Percentiles rank a stretch among this genome's conserved stretches.
phyloP scores from a whole-genome alignment of 2,888 invertebrate species.

The Cyclophora punctaria region DNA sequence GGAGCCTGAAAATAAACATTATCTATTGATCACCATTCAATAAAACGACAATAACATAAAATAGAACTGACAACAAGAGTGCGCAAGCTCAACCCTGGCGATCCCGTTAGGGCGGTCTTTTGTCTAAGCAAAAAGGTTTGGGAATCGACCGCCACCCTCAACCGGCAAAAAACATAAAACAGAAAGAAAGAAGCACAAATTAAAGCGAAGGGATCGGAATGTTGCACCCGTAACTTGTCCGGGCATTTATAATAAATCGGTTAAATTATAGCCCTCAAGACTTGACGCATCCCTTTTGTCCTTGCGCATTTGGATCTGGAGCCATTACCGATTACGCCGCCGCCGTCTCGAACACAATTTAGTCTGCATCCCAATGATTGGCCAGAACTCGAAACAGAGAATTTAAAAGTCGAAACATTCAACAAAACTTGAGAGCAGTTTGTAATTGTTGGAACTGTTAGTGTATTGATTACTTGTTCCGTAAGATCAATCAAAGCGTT shows the following conservation, averaged over 20 bases:
- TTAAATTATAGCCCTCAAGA: constrained; percentile 36
- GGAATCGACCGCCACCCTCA: constrained; percentile 54
- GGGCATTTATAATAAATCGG: constrained; percentile 42
- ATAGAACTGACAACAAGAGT: constrained; percentile 21
- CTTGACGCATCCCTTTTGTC: constrained; percentile 28
- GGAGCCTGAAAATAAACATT: neutral
- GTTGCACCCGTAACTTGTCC: constrained; percentile 61
- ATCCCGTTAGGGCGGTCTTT: constrained; percentile 68
- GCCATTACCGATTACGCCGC: no score
- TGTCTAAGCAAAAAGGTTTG: constrained; percentile 59
- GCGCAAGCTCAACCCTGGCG: constrained; percentile 30
- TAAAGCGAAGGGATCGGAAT: constrained; percentile 61
- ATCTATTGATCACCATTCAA: constrained; percentile 14
- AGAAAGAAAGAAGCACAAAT: constrained; percentile 68
- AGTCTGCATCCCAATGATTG: no score
- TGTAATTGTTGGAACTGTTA: no score
- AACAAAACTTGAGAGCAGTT: no score
- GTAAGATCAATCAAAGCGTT: no score
- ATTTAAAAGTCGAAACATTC: no score
- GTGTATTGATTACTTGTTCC: no score
- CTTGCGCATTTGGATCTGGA: constrained; percentile 6
- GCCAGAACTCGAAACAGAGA: no score
- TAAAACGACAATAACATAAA: constrained; percentile 20
- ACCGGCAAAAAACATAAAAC: constrained; percentile 63
- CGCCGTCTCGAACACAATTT: no score